Evolutionary conservation across 2,113 vertebrate species (phyloP), one percentile per base, ranked within the genome.

Genomic region (Odobenus rosmarus): DNA sequence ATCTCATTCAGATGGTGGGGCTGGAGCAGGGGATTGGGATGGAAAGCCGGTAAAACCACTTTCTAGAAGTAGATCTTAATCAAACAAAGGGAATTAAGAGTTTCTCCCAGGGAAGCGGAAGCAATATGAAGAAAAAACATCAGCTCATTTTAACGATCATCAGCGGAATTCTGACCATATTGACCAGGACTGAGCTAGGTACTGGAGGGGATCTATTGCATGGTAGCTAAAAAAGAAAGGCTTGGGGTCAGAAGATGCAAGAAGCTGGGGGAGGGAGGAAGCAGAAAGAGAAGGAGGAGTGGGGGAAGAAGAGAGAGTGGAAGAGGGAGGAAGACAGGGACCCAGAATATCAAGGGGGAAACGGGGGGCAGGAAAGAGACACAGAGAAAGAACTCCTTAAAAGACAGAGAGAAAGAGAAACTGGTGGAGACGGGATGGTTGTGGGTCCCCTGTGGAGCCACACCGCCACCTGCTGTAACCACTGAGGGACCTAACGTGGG

Each of bases 271-370:
- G 51, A 39, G 46, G 11, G 21, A 57, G 28, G 42, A n/a, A 59
- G 23, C 67, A 28, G 46, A 15, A 23, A 19, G 7, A 7, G 39
- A 7, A 55, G 36, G 18, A 7, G 9, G 4, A 67, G 8, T 67
- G 49, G 61, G 11, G 12, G 3, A 5, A 1, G 2, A 4, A 28
- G 59, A 10, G 3, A 23, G 21, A 74, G 13, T 0, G 1, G 15
- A 57, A 28, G 7, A 5, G 42, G 23, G 4, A 4, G 33, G 42
- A 36, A 24, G 14, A 51, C 26, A 33, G 67, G 59, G 36, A 11
- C 31, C 36, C 18, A 16, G 33, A 36, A 11, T 18, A 36, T 19
- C n/a, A 28, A 46, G 71, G 33, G 6, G 9, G 33, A 91, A 4
- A 61, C 12, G 9, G 15, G 15, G 19, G 14, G 15, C 12, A 10